phyloP scores from a whole-genome alignment of 2,113 vertebrate genomes.

The Crotalus tigris region DNA sequence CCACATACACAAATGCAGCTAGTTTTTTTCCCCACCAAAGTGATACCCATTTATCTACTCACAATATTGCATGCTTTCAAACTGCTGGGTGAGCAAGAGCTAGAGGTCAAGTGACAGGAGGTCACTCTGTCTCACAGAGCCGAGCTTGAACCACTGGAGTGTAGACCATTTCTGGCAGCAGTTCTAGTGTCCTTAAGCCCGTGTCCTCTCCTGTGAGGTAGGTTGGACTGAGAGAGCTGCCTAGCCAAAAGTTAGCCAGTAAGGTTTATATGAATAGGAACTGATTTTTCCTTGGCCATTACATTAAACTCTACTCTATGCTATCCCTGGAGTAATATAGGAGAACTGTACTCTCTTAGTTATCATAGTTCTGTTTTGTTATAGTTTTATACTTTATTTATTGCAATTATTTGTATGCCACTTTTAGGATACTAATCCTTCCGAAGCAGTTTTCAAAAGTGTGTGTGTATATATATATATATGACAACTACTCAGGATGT shows the following conservation, averaged over 20 bases:
- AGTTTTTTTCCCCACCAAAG: neutral
- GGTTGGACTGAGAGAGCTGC: neutral
- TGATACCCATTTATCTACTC: neutral
- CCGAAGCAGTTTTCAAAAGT: neutral
- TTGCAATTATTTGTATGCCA: neutral
- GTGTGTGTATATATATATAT: neutral
- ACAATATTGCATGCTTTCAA: neutral
- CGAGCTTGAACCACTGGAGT: neutral
- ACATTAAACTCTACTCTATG: neutral
- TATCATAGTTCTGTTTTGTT: neutral
- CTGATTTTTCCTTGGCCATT: neutral
- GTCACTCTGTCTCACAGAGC: neutral
- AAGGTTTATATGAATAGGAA: neutral
- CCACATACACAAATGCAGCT: no score
- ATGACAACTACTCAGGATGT: no score
- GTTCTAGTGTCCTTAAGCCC: neutral
- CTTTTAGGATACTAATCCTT: neutral
- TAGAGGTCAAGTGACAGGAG: neutral
- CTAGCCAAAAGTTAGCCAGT: neutral
- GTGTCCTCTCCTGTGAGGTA: neutral
- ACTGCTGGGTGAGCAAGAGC: no score
- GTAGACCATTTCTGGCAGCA: neutral
- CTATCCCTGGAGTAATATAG: neutral
- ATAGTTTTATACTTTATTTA: neutral
- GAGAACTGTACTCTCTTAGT: neutral